Base-by-base conservation (phyloP, 2,797 vertebrate species). In the Paratrypauchen microcephalus region DNA sequence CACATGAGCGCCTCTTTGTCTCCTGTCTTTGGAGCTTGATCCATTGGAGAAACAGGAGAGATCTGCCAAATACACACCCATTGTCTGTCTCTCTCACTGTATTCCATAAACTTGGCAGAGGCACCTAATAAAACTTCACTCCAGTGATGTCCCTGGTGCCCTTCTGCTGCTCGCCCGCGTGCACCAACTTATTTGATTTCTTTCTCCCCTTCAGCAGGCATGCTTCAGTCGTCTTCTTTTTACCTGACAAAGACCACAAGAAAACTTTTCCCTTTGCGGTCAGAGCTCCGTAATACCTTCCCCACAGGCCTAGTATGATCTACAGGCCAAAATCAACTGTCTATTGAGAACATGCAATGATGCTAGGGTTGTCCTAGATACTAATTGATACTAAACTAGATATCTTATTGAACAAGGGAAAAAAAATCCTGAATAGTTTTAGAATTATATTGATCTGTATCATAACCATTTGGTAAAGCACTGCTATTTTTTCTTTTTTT, bases 81-180 rank as follows among this genome's bases (percentile, higher is more conserved):
- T 13, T 45, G 13, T 45, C 65, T 50, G 8, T n/a, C 67, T 69
- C 61, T 61, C n/a, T 61, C 52, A 48, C 72, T 75, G 66, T 75
- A 83, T 87, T 81, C 80, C 73, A 85, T 87, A 88, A 87, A 89
- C 77, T 78, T 80, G 76, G 82, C 80, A 64, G 69, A 79, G 77
- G 70, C 76, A 84, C 82, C 81, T 85, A 87, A 88, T 88, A 86
- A 83, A 87, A 88, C 79, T 81, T 85, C 80, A 83, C 86, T 88
- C 73, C 75, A 68, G 74, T 80, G 75, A 69, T 47, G 86, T 90
- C 89, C 86, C 83, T 75, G 54, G 80, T 83, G 86, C 82, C 87
- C 83, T 87, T 90, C 85, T 75, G 62, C 79, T 85, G 81, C 77
- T 89, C 81, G 74, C 83, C 56, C 72, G 74, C 71, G 21, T 78